phyloP scores from a whole-genome alignment of 2,888 invertebrate genomes.

The Drosophila cognata region DNA sequence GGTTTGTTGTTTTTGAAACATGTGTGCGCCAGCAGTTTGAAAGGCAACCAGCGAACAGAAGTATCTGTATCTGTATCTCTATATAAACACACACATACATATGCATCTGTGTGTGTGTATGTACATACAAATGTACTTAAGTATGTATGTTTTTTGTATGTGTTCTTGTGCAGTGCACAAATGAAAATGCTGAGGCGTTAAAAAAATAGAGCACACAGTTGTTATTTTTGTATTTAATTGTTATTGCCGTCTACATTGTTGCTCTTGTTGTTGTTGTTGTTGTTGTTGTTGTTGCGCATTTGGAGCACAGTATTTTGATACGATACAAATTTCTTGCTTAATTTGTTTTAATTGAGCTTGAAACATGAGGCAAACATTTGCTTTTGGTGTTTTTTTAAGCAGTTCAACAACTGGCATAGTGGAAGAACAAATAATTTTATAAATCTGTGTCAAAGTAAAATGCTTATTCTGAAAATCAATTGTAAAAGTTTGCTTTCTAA shows the following conservation, averaged over 20 bases:
- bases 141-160: slow-evolving; percentile 26
- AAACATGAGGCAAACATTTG: slow-evolving; percentile 64
- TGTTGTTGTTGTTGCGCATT: slow-evolving; percentile 38
- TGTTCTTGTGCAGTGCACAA: slow-evolving; percentile 62
- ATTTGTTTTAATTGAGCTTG: slow-evolving; percentile 78
- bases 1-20: slow-evolving; percentile 65
- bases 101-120: neutral
- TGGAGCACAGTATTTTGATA: slow-evolving; percentile 65
- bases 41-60: slow-evolving; percentile 56
- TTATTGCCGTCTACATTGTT: slow-evolving; percentile 63
- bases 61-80: slow-evolving; percentile 47
- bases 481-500: neutral
- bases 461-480: neutral
- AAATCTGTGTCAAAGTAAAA: slow-evolving; percentile 13
- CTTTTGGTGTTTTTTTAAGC: slow-evolving; percentile 13
- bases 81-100: slow-evolving; percentile 23
- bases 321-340: slow-evolving; percentile 67
- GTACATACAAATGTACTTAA: slow-evolving; percentile 24
- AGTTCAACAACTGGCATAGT: slow-evolving; percentile 7
- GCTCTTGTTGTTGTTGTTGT: slow-evolving; percentile 32
- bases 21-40: slow-evolving; percentile 77
- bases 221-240: slow-evolving; percentile 76
- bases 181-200: slow-evolving; percentile 78
- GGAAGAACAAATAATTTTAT: slow-evolving; percentile 10
- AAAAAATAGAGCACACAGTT: slow-evolving; percentile 76